Percentiles rank a stretch among this genome's conserved stretches.
Conservation (phyloP, 1,140 invertebrate genomes). For the Notospermus geniculatus region DNA sequence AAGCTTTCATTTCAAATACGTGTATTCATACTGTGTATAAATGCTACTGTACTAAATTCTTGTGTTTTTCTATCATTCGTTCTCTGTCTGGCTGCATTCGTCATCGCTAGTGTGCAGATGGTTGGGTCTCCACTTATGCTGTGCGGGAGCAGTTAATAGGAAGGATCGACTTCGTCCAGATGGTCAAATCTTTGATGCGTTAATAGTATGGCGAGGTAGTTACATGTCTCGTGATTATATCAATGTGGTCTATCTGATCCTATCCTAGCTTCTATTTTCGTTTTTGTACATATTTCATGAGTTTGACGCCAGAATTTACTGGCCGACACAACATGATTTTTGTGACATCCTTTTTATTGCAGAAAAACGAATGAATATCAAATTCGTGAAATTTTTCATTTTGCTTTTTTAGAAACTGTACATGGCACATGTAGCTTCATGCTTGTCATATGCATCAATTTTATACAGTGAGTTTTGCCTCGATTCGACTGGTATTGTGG, state of each 20-base stretch:
- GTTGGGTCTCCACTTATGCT: conserved; percentile 45
- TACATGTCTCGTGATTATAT: neutral
- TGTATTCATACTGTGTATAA: no score
- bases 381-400: neutral
- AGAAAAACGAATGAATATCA: conserved; percentile 4
- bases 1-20: no score
- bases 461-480: no score
- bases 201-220: conserved; percentile 47
- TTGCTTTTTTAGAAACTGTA: no score
- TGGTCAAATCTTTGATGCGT: conserved; percentile 36
- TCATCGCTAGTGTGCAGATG: conserved; percentile 38
- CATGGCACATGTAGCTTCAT: no score
- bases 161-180: conserved; percentile 39
- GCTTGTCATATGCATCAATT: no score
- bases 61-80: conserved; percentile 9
- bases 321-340: neutral
- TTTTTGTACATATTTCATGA: conserved; percentile 6
- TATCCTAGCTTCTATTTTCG: neutral
- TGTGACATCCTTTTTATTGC: neutral
- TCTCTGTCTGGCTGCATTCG: neutral
- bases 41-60: neutral
- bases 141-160: conserved; percentile 34
- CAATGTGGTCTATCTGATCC: neutral
- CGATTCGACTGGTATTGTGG: no score
- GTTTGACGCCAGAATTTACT: neutral